phyloP scores from a whole-genome alignment of 2,888 invertebrate species.

The Lydus trimaculatus region DNA sequence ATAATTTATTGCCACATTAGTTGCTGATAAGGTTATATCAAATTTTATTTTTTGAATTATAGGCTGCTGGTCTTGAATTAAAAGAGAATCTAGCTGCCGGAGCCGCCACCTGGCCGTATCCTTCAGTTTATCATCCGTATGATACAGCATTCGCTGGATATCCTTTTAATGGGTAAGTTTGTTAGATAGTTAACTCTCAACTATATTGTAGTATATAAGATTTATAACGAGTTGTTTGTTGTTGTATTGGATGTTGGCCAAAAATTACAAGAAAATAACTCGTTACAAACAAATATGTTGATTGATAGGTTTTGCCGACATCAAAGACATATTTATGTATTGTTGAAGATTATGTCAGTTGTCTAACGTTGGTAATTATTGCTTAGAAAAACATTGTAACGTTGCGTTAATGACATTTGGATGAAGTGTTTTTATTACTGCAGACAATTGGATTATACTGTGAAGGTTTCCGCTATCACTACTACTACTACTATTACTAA shows the following conservation, averaged over 20 bases:
- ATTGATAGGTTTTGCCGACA: background rate
- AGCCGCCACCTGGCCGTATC: constrained; percentile 88
- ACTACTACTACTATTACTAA: background rate
- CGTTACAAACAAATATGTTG: background rate
- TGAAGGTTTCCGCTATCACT: constrained; percentile 10
- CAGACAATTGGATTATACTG: constrained; percentile 16
- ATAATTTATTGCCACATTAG: constrained; percentile 22
- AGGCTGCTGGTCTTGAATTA: constrained; percentile 86
- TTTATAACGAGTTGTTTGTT: background rate
- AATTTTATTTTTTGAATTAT: constrained; percentile 48
- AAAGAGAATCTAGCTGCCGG: constrained; percentile 88
- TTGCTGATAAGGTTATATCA: background rate
- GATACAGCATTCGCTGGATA: constrained; percentile 93
- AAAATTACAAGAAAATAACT: background rate
- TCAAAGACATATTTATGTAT: background rate
- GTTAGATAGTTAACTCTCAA: background rate
- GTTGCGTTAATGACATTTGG: background rate
- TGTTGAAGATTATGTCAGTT: background rate
- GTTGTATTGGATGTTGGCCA: background rate
- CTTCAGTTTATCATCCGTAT: constrained; percentile 92
- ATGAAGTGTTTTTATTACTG: constrained; percentile 6
- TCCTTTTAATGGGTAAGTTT: constrained; percentile 94
- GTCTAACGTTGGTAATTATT: background rate
- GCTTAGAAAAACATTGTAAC: background rate
- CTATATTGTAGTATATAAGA: background rate